Evolutionary conservation across 2,888 invertebrate genomes (phyloP), one percentile per base, ranked within the genome.

Genomic region (Euspilapteryx auroguttella): DNA sequence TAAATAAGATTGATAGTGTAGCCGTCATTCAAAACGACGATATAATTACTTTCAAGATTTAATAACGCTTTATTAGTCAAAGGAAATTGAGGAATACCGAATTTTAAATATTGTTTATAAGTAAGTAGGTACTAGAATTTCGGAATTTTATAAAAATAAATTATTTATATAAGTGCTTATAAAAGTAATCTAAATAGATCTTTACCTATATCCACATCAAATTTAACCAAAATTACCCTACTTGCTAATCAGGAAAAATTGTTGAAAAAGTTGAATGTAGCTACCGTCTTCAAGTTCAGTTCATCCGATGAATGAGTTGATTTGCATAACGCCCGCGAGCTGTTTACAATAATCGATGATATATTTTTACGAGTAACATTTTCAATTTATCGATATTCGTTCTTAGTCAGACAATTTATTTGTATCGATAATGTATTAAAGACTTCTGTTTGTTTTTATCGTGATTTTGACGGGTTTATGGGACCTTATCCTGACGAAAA

Each of bases 261-360:
- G n/a, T n/a, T n/a, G n/a, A n/a, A n/a, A n/a, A n/a, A n/a, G n/a
- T n/a, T n/a, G n/a, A n/a, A n/a, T n/a, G n/a, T n/a, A 11, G 10
- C 23, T 2, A 11, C 10, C 23, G 17, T 17, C 15, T 68, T 59
- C 68, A 59, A 39, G 55, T 56, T 65, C 59, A 57, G 57, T 64
- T 63, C 61, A 53, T 45, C 64, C 64, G 50, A 52, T 54, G 55
- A 59, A 50, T 53, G 51, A 51, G 50, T 52, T 54, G 55, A 63
- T 71, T 65, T 61, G 68, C 69, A 65, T 64, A 66, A 65, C 61
- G 66, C 66, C 73, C 69, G 59, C 64, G 58, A 65, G 71, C 69
- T 66, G 68, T 66, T 69, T 68, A 71, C 65, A 66, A 61, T 65
- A 65, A 71, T 68, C 66, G 64, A 68, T 65, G 61, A 68, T 66